phyloP scores from a whole-genome alignment of 1,140 invertebrate genomes.

The Notospermus geniculatus region DNA sequence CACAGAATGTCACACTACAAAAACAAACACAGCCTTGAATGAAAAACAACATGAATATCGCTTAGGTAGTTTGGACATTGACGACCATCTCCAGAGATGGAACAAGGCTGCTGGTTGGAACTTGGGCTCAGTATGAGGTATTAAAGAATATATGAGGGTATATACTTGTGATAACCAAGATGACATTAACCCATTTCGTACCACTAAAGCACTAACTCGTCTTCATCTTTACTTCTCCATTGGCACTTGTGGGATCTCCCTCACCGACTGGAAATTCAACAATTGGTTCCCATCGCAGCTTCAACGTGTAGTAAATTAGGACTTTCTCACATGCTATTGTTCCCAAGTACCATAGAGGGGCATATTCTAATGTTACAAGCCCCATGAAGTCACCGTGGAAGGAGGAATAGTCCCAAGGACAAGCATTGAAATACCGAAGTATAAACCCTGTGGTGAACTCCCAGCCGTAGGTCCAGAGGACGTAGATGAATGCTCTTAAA shows the following conservation, averaged over 20 bases:
- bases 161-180: too few relatives aligned
- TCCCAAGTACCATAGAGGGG: constrained; percentile 59
- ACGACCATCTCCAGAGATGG: too few relatives aligned
- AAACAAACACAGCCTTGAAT: too few relatives aligned
- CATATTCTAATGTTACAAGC: constrained; percentile 61
- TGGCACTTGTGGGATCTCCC: not conserved
- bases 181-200: too few relatives aligned
- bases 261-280: constrained; percentile 12
- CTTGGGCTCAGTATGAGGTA: too few relatives aligned
- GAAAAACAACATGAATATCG: too few relatives aligned
- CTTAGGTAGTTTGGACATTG: too few relatives aligned
- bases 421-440: constrained; percentile 58
- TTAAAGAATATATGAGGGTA: too few relatives aligned
- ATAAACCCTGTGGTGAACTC: constrained; percentile 59
- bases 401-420: constrained; percentile 61
- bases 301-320: constrained; percentile 48
- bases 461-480: constrained; percentile 59
- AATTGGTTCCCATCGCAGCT: constrained; percentile 49
- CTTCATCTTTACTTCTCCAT: constrained; percentile 3
- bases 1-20: too few relatives aligned
- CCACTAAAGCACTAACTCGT: not conserved
- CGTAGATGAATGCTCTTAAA: constrained; percentile 55
- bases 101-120: too few relatives aligned
- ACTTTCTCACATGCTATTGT: constrained; percentile 52
- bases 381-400: constrained; percentile 59